Percentiles rank a stretch among this genome's conserved stretches.
These are phyloP conservation scores for Epirrhoe alternata DNA, from an alignment of 2,888 invertebrate species.

Conservation along the genomic window DNA sequence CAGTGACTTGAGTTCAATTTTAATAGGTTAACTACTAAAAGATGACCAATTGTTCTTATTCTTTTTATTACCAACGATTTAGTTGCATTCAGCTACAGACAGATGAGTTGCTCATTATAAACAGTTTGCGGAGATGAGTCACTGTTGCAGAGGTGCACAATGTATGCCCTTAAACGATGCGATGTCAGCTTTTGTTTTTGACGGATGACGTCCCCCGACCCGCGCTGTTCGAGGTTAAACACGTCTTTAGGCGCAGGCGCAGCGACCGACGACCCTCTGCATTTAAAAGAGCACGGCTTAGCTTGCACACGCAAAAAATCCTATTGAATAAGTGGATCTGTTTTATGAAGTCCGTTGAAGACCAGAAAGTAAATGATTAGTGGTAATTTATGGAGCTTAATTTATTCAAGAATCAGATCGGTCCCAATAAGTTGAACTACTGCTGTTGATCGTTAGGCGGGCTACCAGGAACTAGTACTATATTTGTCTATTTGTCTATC, in stretches of 20 bases:
- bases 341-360: not conserved
- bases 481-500: slow-evolving; percentile 45
- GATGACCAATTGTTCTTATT: no score
- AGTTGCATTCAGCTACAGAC: not conserved
- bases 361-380: not conserved
- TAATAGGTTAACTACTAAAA: no score
- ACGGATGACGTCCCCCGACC: slow-evolving; percentile 44
- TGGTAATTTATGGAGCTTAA: not conserved
- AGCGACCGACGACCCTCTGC: slow-evolving; percentile 32
- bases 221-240: slow-evolving; percentile 27
- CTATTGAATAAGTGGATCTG: slow-evolving; percentile 1
- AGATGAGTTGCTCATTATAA: not conserved
- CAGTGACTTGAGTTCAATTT: no score
- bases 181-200: slow-evolving; percentile 58
- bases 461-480: slow-evolving; percentile 44
- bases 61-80: not conserved
- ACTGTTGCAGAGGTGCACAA: not conserved
- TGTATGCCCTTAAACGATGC: slow-evolving; percentile 64
- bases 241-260: slow-evolving; percentile 37
- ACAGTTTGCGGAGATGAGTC: slow-evolving; percentile 10
- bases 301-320: slow-evolving; percentile 6
- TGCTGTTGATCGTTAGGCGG: slow-evolving; percentile 10
- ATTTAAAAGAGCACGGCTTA: slow-evolving; percentile 22
- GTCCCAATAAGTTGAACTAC: slow-evolving; percentile 9
- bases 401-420: not conserved